A percentile compares a stretch with the other conserved stretches of the same genome.
Conservation (phyloP, 2,113 vertebrate species). For the Pogona vitticeps region DNA sequence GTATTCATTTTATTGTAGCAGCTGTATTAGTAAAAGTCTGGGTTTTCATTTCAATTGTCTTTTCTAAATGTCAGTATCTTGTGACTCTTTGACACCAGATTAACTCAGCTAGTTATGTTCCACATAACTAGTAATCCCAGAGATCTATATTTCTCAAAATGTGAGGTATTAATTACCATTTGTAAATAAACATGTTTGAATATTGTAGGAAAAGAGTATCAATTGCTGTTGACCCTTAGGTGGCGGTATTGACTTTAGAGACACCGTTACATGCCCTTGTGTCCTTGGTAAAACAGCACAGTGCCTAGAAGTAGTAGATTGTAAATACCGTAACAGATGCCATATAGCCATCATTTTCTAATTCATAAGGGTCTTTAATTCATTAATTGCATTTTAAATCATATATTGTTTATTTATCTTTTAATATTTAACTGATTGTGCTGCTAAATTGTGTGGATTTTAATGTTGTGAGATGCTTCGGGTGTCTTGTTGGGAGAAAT, state of each 20-base stretch:
- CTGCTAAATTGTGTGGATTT: too few relatives aligned
- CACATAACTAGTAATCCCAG: background rate
- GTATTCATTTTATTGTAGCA: background rate
- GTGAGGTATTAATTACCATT: background rate
- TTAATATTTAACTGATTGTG: too few relatives aligned
- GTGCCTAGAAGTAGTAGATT: background rate
- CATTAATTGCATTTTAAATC: too few relatives aligned
- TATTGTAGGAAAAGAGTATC: background rate
- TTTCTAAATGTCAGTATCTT: background rate
- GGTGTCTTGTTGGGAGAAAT: too few relatives aligned
- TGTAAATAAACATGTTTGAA: background rate
- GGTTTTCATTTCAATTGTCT: background rate
- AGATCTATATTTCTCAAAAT: background rate
- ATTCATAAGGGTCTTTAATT: background rate
- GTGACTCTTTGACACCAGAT: background rate
- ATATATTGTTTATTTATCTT: too few relatives aligned
- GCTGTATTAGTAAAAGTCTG: background rate
- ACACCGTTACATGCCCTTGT: conserved; percentile 17
- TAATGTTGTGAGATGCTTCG: too few relatives aligned
- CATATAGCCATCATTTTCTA: background rate
- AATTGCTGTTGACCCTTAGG: conserved; percentile 63
- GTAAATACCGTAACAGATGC: background rate
- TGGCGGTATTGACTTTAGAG: conserved; percentile 74
- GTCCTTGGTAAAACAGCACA: conserved; percentile 3
- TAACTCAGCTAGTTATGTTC: too few relatives aligned